Conservation (phyloP, 1,140 invertebrate genomes). For the Galleria mellonella region DNA sequence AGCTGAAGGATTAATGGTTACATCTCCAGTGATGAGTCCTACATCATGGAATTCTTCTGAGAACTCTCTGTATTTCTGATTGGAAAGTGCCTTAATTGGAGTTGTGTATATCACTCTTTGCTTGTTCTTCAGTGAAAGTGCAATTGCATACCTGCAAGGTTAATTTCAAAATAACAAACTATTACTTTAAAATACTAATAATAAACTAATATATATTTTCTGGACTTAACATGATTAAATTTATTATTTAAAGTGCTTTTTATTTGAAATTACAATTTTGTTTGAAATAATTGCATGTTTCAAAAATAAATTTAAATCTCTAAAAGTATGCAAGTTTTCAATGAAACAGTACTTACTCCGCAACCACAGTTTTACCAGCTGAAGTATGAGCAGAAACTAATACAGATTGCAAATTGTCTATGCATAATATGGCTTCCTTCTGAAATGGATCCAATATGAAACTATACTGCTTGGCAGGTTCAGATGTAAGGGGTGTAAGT, state of each 20-base stretch:
- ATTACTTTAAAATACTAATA: too few species aligned
- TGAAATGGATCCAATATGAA: slow-evolving; percentile 99
- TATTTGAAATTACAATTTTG: too few species aligned
- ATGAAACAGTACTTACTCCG: slow-evolving; percentile 85
- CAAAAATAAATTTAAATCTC: too few species aligned
- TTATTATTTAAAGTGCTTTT: too few species aligned
- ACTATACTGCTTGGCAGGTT: slow-evolving; percentile 94
- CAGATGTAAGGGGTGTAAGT: slow-evolving; percentile 74
- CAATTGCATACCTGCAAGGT: slow-evolving; percentile 81
- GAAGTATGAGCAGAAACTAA: slow-evolving; percentile 99
- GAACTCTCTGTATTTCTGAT: slow-evolving; percentile 99
- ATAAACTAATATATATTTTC: too few species aligned
- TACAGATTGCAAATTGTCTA: slow-evolving; percentile 98
- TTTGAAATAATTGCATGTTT: too few species aligned
- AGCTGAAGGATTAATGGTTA: slow-evolving; percentile 98
- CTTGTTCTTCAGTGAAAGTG: slow-evolving; percentile 80
- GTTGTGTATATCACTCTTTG: slow-evolving; percentile 99
- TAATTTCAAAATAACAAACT: too few species aligned
- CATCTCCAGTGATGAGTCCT: slow-evolving; percentile 98
- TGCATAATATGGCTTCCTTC: slow-evolving; percentile 96
- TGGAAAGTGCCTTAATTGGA: slow-evolving; percentile 99
- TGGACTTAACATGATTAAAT: too few species aligned
- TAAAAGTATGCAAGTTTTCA: too few species aligned
- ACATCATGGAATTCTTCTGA: slow-evolving; percentile 98
- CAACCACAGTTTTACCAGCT: slow-evolving; percentile 99